phyloP scores from a whole-genome alignment of 2,888 invertebrate species.

The Agrochola lychnidis region DNA sequence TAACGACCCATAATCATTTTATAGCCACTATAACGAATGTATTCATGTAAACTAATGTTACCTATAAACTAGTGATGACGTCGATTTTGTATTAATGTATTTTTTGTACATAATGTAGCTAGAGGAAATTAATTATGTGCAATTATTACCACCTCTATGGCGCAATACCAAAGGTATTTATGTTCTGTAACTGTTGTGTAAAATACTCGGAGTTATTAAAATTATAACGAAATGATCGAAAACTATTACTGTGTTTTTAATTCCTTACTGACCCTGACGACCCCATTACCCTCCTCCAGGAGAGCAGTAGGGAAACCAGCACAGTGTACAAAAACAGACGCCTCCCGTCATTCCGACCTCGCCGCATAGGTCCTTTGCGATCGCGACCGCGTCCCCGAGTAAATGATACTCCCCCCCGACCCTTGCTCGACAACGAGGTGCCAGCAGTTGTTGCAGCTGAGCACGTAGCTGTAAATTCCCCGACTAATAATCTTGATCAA shows the following conservation, averaged over 20 bases:
- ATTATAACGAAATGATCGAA: conserved; percentile 75
- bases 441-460: too few species aligned
- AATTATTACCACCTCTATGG: conserved; percentile 86
- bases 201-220: conserved; percentile 87
- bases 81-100: conserved; percentile 84
- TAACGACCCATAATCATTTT: conserved; percentile 65
- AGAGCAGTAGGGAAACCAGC: too few species aligned
- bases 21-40: conserved; percentile 66
- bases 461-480: too few species aligned
- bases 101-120: conserved; percentile 89
- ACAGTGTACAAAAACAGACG: too few species aligned
- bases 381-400: too few species aligned
- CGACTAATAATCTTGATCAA: too few species aligned
- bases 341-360: too few species aligned
- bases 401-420: too few species aligned
- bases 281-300: too few species aligned
- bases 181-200: conserved; percentile 89
- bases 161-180: conserved; percentile 89
- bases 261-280: too few species aligned
- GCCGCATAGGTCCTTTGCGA: too few species aligned
- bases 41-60: conserved; percentile 78
- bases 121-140: conserved; percentile 87
- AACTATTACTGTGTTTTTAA: conserved; percentile 45
- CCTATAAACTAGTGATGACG: conserved; percentile 78
- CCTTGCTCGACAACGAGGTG: too few species aligned